Evolutionary conservation across 1,140 invertebrate genomes (phyloP), one percentile per base, ranked within the genome.

Genomic region (Drosophila asahinai): DNA sequence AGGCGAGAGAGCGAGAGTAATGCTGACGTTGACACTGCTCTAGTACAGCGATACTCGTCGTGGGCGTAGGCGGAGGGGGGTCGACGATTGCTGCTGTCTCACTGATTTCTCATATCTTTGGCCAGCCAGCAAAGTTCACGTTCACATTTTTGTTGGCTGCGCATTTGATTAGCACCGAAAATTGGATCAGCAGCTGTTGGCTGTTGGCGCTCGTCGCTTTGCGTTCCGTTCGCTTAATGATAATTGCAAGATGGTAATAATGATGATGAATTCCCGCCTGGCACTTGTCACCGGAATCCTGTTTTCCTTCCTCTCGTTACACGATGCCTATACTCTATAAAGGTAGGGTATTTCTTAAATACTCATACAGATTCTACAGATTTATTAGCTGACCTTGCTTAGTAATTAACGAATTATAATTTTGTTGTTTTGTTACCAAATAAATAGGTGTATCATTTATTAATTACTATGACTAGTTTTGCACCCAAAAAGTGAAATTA

Each of bases 11-110:
- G 14, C 17, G 55, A 61, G 62, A 57, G 71, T 57, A 71, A 63
- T 64, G 77, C 76, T 79, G 75, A 79, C 77, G 77, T 79, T 79
- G 76, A 64, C 77, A 70, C 33, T 42, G 65, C 65, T 63, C 19
- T 68, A 36, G 49, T 45, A 67, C 30, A 60, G 42, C 48, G 51
- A 75, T 48, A 33, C 54, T 22, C 54, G 12, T 6, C 22, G 58
- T 48, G 36, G 70, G 45, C 38, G 72, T 43, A 27, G 48, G 45
- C 15, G 17, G 15, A 12, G 9, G 33, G 36, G 45, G 33, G 30
- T 38, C 5, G 27, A 43, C 54, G 15, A 38, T n/a, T 14, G 36
- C 17, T 12, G 33, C 25, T 61, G 36, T 45, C 61, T 33, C 19
- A 17, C 42, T 17, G 66, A 73, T 73, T 73, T 61, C 36, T 25